Evolutionary conservation across 53 echinoderm and acorn worm genomes (phyloP).

Genomic region (Luidia sarsii): DNA sequence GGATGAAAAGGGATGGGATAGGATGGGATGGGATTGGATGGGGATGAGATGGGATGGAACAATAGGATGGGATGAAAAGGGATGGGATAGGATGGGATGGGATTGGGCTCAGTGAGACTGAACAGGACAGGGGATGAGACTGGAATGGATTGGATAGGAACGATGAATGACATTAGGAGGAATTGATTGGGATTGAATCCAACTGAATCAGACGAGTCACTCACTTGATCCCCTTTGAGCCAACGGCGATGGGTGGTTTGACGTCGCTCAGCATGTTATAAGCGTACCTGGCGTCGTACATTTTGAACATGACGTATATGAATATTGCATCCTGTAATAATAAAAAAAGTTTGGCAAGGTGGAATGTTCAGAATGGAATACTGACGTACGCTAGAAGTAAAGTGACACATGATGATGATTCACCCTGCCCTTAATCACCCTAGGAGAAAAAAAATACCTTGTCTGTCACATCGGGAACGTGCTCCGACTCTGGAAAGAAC

Average conservation of each 20-base stretch:
- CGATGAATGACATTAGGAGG: no score
- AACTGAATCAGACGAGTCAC: neutral
- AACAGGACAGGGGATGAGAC: neutral
- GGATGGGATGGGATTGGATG: no score
- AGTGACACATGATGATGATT: neutral
- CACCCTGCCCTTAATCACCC: neutral
- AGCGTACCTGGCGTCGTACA: constrained; percentile 75
- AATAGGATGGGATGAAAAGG: no score
- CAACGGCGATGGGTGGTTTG: constrained; percentile 37
- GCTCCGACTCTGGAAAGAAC: constrained; percentile 96
- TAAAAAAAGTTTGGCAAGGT: neutral
- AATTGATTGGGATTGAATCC: neutral
- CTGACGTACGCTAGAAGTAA: neutral
- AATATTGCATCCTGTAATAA: constrained; percentile 62
- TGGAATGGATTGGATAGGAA: no score
- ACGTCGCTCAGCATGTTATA: constrained; percentile 60
- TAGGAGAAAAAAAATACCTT: constrained; percentile 45
- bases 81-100: no score
- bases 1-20: no score
- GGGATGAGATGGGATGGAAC: no score
- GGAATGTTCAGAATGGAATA: neutral
- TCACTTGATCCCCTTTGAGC: neutral
- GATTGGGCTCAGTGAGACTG: no score
- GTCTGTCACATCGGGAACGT: constrained; percentile 77
- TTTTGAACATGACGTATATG: constrained; percentile 80